Evolutionary conservation across 2,113 vertebrate genomes (phyloP).

Genomic region (Equus przewalskii): DNA sequence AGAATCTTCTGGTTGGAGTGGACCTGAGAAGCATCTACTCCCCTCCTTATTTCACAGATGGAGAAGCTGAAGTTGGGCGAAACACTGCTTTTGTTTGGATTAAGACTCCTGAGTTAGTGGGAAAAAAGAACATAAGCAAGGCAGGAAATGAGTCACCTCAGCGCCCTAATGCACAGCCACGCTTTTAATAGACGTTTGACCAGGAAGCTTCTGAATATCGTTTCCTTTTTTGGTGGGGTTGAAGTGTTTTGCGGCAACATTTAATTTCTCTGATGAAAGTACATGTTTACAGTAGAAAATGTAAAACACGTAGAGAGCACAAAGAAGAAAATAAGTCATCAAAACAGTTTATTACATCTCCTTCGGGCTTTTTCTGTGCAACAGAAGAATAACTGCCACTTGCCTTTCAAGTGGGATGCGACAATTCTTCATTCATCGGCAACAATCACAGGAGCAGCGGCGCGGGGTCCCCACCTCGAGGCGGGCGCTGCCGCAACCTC

Average conservation of each 20-base stretch:
- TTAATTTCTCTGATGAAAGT: slow-evolving; percentile 52
- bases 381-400: slow-evolving; percentile 31
- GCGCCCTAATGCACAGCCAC: slow-evolving; percentile 30
- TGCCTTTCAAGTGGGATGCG: neutral
- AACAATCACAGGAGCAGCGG: neutral
- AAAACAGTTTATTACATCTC: slow-evolving; percentile 24
- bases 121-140: neutral
- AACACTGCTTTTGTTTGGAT: slow-evolving; percentile 13
- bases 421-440: neutral
- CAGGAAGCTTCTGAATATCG: slow-evolving; percentile 70
- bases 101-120: neutral
- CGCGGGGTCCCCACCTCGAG: neutral
- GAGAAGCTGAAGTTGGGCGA: neutral
- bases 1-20: neutral
- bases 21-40: neutral
- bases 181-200: slow-evolving; percentile 76
- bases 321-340: slow-evolving; percentile 15
- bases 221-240: slow-evolving; percentile 71
- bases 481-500: fast-evolving
- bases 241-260: slow-evolving; percentile 36
- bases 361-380: neutral
- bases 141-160: slow-evolving; percentile 74
- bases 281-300: slow-evolving; percentile 28
- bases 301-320: neutral
- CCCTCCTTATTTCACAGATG: neutral